These are phyloP conservation scores for Nomada hirtipes DNA, from an alignment of 2,888 invertebrate species.

Conservation along the genomic window DNA sequence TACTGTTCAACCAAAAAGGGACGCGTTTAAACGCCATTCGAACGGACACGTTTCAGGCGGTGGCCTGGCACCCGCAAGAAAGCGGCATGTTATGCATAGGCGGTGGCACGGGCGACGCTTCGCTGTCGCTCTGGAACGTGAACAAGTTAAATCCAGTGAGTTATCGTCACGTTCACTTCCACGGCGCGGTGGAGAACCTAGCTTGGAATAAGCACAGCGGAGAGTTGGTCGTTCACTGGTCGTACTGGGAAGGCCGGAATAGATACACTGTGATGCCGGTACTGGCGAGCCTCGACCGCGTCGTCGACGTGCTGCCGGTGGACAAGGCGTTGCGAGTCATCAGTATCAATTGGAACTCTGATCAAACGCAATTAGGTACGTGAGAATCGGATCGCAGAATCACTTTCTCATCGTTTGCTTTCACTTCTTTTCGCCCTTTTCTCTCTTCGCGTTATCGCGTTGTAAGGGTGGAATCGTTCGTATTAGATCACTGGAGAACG, in stretches of 20 bases:
- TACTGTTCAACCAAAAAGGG: background rate
- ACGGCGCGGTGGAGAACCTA: conserved; percentile 71
- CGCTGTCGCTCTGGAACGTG: conserved; percentile 77
- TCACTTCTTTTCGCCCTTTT: background rate
- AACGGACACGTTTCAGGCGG: conserved; percentile 64
- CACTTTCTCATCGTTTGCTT: no score
- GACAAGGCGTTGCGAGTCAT: conserved; percentile 47
- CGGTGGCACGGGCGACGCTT: conserved; percentile 69
- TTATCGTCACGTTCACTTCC: conserved; percentile 65
- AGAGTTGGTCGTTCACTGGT: conserved; percentile 80
- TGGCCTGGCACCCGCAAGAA: conserved; percentile 80
- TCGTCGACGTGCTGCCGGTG: conserved; percentile 75
- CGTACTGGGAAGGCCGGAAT: conserved; percentile 58
- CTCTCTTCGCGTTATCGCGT: background rate
- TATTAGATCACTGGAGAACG: background rate
- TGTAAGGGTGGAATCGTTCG: background rate
- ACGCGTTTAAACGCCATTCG: background rate
- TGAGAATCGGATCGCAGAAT: background rate
- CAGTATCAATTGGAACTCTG: conserved; percentile 73
- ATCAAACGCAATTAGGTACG: conserved; percentile 75
- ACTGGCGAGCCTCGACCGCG: conserved; percentile 71
- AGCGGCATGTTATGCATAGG: conserved; percentile 76
- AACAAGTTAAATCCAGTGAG: conserved; percentile 65
- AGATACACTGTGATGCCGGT: conserved; percentile 68
- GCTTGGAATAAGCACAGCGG: conserved; percentile 77